phyloP scores from a whole-genome alignment of 2,113 vertebrate genomes.

The Rana temporaria region DNA sequence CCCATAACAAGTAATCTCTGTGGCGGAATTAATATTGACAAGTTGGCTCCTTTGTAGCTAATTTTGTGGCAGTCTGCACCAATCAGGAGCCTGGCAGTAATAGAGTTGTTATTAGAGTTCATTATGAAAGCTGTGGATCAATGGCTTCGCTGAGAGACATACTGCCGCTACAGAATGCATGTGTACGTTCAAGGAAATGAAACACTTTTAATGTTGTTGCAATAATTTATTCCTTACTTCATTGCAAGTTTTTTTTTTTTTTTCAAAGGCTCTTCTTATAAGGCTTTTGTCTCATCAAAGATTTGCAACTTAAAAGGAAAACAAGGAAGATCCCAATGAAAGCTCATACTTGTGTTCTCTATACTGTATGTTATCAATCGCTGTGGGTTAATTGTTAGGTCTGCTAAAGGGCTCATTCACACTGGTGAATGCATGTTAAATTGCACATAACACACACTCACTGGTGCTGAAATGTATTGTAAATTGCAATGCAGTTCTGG shows the following conservation, averaged over 20 bases:
- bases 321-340: constrained; percentile 26
- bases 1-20: constrained; percentile 85
- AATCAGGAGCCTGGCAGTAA: constrained; percentile 82
- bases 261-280: constrained; percentile 44
- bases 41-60: constrained; percentile 85
- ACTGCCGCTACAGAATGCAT: constrained; percentile 71
- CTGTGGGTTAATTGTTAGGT: constrained; percentile 2
- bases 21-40: constrained; percentile 88
- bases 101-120: constrained; percentile 93
- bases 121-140: constrained; percentile 87
- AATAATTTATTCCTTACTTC: constrained; percentile 66
- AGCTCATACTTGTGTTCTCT: neutral
- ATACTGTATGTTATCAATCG: neutral
- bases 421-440: too few species aligned
- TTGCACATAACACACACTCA: too few species aligned
- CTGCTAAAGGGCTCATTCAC: neutral
- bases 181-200: constrained; percentile 73
- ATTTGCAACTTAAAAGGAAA: constrained; percentile 21
- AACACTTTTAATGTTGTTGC: constrained; percentile 70
- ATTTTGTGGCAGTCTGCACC: constrained; percentile 86
- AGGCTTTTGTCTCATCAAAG: constrained; percentile 34
- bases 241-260: constrained; percentile 53
- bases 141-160: constrained; percentile 81
- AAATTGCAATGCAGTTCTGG: too few species aligned
- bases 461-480: too few species aligned